Percentiles rank a stretch among this genome's conserved stretches.
Conservation (phyloP, 2,888 invertebrate species). For the Mythimna impura region DNA sequence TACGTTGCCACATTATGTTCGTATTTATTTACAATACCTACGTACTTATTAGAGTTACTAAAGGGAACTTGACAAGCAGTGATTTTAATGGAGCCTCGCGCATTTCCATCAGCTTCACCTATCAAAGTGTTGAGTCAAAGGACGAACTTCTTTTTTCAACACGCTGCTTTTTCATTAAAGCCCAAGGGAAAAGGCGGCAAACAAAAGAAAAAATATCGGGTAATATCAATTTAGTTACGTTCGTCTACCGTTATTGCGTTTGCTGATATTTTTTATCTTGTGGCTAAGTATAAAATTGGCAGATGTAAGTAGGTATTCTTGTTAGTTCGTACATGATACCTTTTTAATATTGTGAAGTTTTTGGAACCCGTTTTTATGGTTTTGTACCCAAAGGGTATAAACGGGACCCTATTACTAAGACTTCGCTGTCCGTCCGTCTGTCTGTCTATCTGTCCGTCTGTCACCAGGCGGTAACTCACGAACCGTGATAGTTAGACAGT, state of each 20-base stretch:
- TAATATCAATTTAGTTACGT: conserved; percentile 32
- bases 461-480: too few species aligned
- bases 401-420: too few species aligned
- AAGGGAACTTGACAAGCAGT: background rate
- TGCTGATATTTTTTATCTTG: conserved; percentile 18
- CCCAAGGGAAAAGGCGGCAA: conserved; percentile 11
- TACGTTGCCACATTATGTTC: background rate
- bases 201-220: conserved; percentile 22
- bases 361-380: too few species aligned
- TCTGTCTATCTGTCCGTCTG: too few species aligned
- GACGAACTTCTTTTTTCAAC: conserved; percentile 15
- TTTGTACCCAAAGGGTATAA: too few species aligned
- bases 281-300: background rate
- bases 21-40: background rate
- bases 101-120: conserved; percentile 26
- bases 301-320: background rate
- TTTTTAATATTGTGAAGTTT: too few species aligned
- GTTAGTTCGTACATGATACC: too few species aligned
- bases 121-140: conserved; percentile 42
- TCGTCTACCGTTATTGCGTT: conserved; percentile 5
- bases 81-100: conserved; percentile 4
- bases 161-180: conserved; percentile 39
- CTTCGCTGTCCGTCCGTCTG: too few species aligned
- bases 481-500: too few species aligned
- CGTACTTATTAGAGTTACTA: background rate